Conservation (phyloP, 2,797 vertebrate species). For the Alca torda region DNA sequence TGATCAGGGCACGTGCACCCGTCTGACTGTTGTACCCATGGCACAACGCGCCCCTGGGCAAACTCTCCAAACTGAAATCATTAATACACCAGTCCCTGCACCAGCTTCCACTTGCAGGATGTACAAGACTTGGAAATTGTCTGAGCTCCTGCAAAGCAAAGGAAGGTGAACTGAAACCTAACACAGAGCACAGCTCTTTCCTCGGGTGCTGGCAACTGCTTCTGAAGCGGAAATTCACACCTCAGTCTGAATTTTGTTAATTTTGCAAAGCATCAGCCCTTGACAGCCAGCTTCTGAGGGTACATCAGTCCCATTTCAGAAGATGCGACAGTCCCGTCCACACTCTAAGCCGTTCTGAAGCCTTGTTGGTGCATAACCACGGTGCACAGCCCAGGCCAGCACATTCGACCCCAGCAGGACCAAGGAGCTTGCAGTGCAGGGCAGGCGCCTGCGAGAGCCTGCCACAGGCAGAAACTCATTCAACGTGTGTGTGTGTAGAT, state of each 20-base stretch:
- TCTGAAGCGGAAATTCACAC: background rate
- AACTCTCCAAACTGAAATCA: background rate
- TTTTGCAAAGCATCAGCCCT: background rate
- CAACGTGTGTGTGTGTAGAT: background rate
- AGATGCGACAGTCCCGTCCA: rapidly evolving
- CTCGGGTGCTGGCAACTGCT: background rate
- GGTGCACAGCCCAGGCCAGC: background rate
- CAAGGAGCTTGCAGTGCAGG: background rate
- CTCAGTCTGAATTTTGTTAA: background rate
- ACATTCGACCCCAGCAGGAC: background rate
- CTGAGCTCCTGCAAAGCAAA: background rate
- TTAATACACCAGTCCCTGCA: background rate
- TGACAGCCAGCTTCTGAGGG: background rate
- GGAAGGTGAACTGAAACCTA: background rate
- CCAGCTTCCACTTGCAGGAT: background rate
- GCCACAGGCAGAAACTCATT: background rate
- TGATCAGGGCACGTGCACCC: rapidly evolving
- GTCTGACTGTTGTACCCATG: background rate
- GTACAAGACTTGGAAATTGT: background rate
- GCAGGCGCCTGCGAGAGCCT: background rate
- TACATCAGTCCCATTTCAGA: background rate
- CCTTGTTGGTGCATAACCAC: background rate
- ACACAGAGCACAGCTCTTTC: background rate
- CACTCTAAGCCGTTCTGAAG: background rate
- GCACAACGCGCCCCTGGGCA: background rate